Evolutionary conservation across 2,888 invertebrate species (phyloP), one percentile per base, ranked within the genome.

Genomic region (Eueremaeus valkanovi): DNA sequence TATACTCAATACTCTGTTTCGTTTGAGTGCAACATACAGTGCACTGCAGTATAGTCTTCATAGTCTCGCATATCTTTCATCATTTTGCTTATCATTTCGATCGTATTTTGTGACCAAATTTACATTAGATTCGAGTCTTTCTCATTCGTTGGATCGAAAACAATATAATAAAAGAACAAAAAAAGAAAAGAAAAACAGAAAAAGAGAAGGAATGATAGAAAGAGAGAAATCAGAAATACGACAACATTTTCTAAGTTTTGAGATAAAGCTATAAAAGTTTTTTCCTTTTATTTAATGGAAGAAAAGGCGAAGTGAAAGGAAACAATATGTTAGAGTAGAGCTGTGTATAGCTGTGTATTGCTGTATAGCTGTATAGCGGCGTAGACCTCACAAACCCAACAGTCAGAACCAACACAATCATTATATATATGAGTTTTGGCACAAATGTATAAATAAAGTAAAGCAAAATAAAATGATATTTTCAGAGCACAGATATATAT

Each of bases 201-300:
- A 61, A 16, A 61, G 33, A 61, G 33, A 58, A 13, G 21, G 58
- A 58, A 21, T 27, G 29, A 27, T 24, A 58, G 29, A 33, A 9
- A 36, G 33, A 68, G 24, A 21, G 11, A 21, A 24, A 68, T 40
- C 58, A 58, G 5, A 58, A 49, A 58, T 58, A 58, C 21, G 58
- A 58, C 58, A 58, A 58, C 58, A 68, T 40, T 68, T 33, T 40
- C 24, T 40, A 36, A 36, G 40, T 68, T 68, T 68, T 68, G 24
- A 40, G 36, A 68, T 68, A 68, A 68, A 68, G 40, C 68, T 68
- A 68, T 68, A 68, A 68, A 63, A 40, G 24, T 68, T 68, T 68
- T 63, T 68, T 61, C 6, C 33, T 68, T 68, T 68, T 40, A 68
- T 68, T 68, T 68, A 68, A 68, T 40, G 68, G 40, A 68, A 68